These are phyloP conservation scores for Zaprionus africanus DNA, from an alignment of 1,140 invertebrate species.

Conservation along the genomic window DNA sequence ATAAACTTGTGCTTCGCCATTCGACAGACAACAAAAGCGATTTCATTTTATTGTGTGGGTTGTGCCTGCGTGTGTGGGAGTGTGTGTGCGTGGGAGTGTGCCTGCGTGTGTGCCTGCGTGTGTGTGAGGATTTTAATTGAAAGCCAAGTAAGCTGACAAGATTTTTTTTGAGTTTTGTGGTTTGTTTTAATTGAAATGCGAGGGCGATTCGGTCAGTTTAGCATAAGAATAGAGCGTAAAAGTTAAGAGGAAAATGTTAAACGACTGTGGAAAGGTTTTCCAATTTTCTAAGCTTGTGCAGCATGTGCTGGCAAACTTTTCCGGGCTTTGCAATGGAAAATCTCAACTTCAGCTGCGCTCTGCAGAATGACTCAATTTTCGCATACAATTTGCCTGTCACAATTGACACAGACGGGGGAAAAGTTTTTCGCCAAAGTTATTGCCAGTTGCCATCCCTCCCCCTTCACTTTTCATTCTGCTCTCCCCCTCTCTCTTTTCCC, in stretches of 20 bases:
- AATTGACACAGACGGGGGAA: slow-evolving; percentile 40
- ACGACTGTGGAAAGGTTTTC: background rate
- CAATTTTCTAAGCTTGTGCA: background rate
- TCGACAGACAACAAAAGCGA: slow-evolving; percentile 25
- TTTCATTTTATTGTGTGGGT: slow-evolving; percentile 30
- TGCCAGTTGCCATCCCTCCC: background rate
- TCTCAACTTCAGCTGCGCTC: background rate
- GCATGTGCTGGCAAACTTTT: slow-evolving; percentile 4
- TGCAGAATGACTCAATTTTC: slow-evolving; percentile 45
- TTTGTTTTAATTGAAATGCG: slow-evolving; percentile 34
- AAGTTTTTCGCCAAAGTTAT: slow-evolving; percentile 42
- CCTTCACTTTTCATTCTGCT: background rate
- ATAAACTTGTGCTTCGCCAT: slow-evolving; percentile 15
- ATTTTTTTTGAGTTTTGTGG: slow-evolving; percentile 16
- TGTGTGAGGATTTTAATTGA: slow-evolving; percentile 61
- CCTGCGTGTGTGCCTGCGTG: background rate
- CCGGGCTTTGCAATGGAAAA: too few relatives aligned
- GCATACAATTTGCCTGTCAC: slow-evolving; percentile 39
- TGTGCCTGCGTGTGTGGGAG: slow-evolving; percentile 13
- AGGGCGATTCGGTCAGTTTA: slow-evolving; percentile 2
- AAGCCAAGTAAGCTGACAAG: slow-evolving; percentile 47
- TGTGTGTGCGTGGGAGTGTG: background rate
- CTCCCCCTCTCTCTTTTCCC: background rate
- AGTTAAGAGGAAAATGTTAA: background rate
- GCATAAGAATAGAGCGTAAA: slow-evolving; percentile 5